These are phyloP conservation scores for Subacronicta megacephala DNA, from an alignment of 2,888 invertebrate species.

Conservation along the genomic window DNA sequence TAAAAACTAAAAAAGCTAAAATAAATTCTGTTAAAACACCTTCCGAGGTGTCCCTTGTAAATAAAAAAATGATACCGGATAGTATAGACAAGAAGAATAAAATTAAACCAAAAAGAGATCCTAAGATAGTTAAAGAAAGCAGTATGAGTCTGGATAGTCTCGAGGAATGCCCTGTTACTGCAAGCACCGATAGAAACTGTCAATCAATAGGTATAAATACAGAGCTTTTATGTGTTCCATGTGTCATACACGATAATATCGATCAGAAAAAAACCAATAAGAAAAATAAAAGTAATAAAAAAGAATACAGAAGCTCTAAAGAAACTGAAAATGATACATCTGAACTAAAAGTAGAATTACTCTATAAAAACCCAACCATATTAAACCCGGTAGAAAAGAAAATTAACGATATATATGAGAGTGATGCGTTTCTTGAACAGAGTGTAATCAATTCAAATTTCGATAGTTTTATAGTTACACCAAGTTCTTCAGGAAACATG, in stretches of 20 bases:
- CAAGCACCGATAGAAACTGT: slow-evolving; percentile 60
- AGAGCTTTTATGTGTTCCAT: slow-evolving; percentile 80
- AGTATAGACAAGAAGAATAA: slow-evolving; percentile 50
- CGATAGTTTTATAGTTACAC: slow-evolving; percentile 47
- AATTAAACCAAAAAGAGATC: slow-evolving; percentile 43
- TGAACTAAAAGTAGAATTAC: slow-evolving; percentile 73
- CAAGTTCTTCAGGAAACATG: slow-evolving; percentile 57
- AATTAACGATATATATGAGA: slow-evolving; percentile 55
- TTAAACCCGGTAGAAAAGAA: slow-evolving; percentile 68
- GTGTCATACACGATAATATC: slow-evolving; percentile 75
- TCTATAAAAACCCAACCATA: slow-evolving; percentile 80
- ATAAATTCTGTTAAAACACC: slow-evolving; percentile 26
- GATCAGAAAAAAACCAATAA: slow-evolving; percentile 63
- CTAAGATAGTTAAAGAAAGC: slow-evolving; percentile 69
- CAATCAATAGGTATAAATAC: slow-evolving; percentile 80
- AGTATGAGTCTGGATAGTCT: slow-evolving; percentile 84
- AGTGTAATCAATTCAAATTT: slow-evolving; percentile 54
- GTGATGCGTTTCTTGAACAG: slow-evolving; percentile 57
- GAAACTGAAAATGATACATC: slow-evolving; percentile 35
- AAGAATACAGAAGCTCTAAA: slow-evolving; percentile 32
- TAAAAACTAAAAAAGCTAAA: slow-evolving; percentile 42
- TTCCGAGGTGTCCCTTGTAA: slow-evolving; percentile 36
- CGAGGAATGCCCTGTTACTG: slow-evolving; percentile 64
- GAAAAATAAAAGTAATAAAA: slow-evolving; percentile 34
- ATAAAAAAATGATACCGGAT: slow-evolving; percentile 34